phyloP scores from a whole-genome alignment of 2,113 vertebrate species.

The Willisornis vidua region DNA sequence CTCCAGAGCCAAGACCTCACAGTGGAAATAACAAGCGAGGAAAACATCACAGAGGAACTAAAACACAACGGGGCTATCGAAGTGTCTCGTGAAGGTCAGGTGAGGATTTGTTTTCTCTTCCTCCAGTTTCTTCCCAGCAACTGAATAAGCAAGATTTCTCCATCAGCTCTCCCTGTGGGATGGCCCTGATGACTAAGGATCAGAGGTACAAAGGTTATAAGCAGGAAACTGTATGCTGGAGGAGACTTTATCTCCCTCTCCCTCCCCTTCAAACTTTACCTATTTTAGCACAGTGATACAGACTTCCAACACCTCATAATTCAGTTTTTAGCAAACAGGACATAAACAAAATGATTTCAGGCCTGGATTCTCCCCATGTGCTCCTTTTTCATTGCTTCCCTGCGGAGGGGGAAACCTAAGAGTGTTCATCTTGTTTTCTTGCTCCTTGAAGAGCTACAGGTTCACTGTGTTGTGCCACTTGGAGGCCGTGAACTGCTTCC shows the following conservation, averaged over 20 bases:
- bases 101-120: conserved; percentile 25
- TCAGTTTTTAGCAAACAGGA: background rate
- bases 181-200: background rate
- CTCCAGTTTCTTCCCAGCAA: background rate
- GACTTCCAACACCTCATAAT: background rate
- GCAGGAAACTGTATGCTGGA: background rate
- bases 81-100: conserved; percentile 82
- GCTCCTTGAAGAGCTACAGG: conserved; percentile 75
- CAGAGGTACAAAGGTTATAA: background rate
- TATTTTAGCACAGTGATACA: background rate
- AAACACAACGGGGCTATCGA: conserved; percentile 88
- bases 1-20: conserved; percentile 84
- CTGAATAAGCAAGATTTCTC: background rate
- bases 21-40: conserved; percentile 79
- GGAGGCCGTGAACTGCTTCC: conserved; percentile 82
- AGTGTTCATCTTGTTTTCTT: background rate
- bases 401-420: background rate
- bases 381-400: background rate
- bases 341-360: background rate
- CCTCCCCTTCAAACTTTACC: background rate
- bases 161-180: background rate
- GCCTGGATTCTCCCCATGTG: background rate
- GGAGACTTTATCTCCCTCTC: background rate
- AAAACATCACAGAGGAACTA: conserved; percentile 77
- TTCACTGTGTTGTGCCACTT: conserved; percentile 83